Conservation (phyloP, 30 jellyfish, hydroid and myxozoan species). For the Hydra vulgaris region DNA sequence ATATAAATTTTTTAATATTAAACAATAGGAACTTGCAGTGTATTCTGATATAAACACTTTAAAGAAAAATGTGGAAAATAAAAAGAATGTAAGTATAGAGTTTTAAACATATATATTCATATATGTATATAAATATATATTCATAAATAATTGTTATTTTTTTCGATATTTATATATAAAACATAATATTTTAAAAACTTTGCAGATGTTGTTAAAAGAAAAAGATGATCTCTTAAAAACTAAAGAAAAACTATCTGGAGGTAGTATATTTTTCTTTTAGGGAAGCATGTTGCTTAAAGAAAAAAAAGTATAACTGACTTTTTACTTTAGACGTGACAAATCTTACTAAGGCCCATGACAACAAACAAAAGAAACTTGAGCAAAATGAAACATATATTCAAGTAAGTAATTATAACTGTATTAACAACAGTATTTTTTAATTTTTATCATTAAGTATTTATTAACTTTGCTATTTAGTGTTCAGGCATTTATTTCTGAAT, state of each 20-base stretch:
- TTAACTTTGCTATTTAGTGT: too few species aligned
- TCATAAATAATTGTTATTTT: too few species aligned
- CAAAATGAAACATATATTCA: slow-evolving; percentile 85
- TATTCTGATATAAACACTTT: slow-evolving; percentile 75
- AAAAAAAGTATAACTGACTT: neutral
- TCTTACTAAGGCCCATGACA: slow-evolving; percentile 59
- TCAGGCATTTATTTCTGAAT: too few species aligned
- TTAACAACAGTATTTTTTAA: neutral
- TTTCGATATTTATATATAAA: too few species aligned
- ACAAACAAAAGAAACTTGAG: slow-evolving; percentile 61
- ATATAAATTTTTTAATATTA: too few species aligned
- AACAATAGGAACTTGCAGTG: slow-evolving; percentile 39
- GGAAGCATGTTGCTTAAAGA: too few species aligned
- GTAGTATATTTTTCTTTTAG: neutral
- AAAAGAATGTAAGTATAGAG: slow-evolving; percentile 50
- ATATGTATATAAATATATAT: too few species aligned
- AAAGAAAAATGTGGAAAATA: slow-evolving; percentile 73
- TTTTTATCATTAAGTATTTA: too few species aligned
- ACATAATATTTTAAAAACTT: too few species aligned
- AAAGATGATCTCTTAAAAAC: neutral
- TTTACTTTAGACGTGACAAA: slow-evolving; percentile 52
- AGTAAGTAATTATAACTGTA: slow-evolving; percentile 30
- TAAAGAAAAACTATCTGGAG: neutral
- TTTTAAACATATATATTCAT: too few species aligned
- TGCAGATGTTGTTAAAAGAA: neutral